Conservation (phyloP, 2,888 invertebrate genomes). For the Trichacis sp. region DNA sequence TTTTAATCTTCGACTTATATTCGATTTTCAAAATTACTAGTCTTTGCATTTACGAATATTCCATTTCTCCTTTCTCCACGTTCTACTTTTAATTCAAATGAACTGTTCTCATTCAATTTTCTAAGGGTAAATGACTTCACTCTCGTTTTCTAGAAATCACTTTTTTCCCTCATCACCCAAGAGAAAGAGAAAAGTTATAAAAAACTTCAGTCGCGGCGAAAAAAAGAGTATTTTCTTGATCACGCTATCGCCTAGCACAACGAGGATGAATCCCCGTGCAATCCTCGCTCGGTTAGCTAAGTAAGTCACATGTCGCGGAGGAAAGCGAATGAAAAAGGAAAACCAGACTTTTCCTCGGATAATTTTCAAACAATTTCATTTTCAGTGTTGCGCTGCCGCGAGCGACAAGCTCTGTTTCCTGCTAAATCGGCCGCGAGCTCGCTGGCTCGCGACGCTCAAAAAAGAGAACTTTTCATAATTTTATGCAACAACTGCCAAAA, state of each 20-base stretch:
- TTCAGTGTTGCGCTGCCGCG: conserved; percentile 30
- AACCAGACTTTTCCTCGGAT: conserved; percentile 24
- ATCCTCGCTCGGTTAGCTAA: conserved; percentile 41
- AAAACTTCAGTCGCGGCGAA: background rate
- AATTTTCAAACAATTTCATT: conserved; percentile 27
- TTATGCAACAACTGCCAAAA: conserved; percentile 9
- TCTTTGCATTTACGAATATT: no score
- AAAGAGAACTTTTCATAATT: no score
- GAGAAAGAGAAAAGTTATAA: background rate
- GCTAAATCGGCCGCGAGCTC: conserved; percentile 4
- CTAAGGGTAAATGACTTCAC: no score
- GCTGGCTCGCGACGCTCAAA: background rate
- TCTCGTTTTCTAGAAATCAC: conserved; percentile 36
- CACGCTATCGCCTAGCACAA: conserved; percentile 35
- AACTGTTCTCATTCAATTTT: no score
- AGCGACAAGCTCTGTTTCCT: conserved; percentile 30
- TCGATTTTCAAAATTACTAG: no score
- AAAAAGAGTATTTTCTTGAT: conserved; percentile 24
- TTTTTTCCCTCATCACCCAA: conserved; percentile 21
- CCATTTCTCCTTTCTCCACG: no score
- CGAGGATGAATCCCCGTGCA: conserved; percentile 28
- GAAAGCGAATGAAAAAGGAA: conserved; percentile 44
- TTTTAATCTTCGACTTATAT: no score
- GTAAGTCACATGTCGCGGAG: conserved; percentile 45
- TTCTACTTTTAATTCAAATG: no score